A percentile compares a stretch with the other conserved stretches of the same genome.
Conservation (phyloP, 2,797 vertebrate genomes). For the Staurois parvus region DNA sequence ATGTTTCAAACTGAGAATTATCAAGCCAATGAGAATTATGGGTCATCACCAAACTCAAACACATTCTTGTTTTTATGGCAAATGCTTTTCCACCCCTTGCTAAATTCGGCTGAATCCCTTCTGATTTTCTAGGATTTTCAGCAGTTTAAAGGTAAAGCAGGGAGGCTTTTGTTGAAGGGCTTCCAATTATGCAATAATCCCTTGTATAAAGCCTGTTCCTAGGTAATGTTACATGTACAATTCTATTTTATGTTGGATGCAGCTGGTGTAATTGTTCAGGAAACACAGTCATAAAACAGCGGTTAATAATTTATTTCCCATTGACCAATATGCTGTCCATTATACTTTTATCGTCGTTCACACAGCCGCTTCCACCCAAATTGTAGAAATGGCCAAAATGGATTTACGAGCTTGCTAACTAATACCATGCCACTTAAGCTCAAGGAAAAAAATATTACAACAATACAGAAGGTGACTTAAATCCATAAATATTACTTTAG, state of each 20-base stretch:
- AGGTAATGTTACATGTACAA: slow-evolving; percentile 62
- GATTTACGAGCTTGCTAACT: slow-evolving; percentile 53
- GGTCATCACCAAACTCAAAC: slow-evolving; percentile 71
- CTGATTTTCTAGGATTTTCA: slow-evolving; percentile 74
- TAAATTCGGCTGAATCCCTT: slow-evolving; percentile 75
- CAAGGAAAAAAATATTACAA: slow-evolving; percentile 11
- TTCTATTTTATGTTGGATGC: slow-evolving; percentile 64
- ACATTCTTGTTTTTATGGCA: slow-evolving; percentile 74
- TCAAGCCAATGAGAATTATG: slow-evolving; percentile 72
- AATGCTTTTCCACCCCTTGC: slow-evolving; percentile 71
- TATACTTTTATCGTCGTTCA: slow-evolving; percentile 55
- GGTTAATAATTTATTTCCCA: slow-evolving; percentile 72
- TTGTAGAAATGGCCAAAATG: slow-evolving; percentile 40
- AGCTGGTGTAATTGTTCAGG: slow-evolving; percentile 65
- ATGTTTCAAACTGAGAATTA: slow-evolving; percentile 71
- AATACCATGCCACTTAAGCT: slow-evolving; percentile 33
- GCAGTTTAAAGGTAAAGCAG: slow-evolving; percentile 68
- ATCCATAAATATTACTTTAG: slow-evolving; percentile 51
- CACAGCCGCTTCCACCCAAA: slow-evolving; percentile 48
- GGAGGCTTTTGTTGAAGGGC: slow-evolving; percentile 67
- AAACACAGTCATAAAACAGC: slow-evolving; percentile 67
- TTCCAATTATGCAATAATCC: slow-evolving; percentile 72
- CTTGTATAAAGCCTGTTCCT: slow-evolving; percentile 67
- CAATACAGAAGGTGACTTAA: slow-evolving; percentile 17
- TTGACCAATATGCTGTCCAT: slow-evolving; percentile 65